Base-by-base conservation (phyloP, 2,888 invertebrate genomes). In the Villa cingulata region DNA sequence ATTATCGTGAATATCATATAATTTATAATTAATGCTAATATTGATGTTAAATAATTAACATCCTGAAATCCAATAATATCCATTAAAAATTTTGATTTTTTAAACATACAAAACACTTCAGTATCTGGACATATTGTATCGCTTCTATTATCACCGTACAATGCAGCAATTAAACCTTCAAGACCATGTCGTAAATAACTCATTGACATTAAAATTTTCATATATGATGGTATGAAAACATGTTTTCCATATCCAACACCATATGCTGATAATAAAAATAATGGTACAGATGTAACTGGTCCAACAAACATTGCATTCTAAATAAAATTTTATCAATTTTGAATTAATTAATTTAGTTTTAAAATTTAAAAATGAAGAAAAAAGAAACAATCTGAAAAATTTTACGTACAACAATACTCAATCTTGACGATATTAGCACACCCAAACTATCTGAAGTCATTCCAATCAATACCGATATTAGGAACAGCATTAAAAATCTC, bases 291-390 rank as follows among this genome's bases (percentile, higher is more conserved):
- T 49, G 85, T 62, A 1, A 87, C 85, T 16, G 95, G 92, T 0
- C 92, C 95, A 57, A 91, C 72, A 65, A 94, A 95, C 68, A 91
- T 86, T 27, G 83, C 81, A 60, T 88, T 88, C 88, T 88, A 69
- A 12, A 71, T 7, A 20, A 18, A 54, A 23, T 23, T 23, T 23
- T 23, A 6, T 23, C 7, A 6, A 6, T 23, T 23, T 23, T 23
- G 29, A 29, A 29, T 9, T 29, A 9, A 9, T 9, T 9, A 29
- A 29, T 37, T 37, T n/a, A 12, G 7, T n/a, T 37, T 37, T n/a
- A 37, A 15, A 20, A 34, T 14, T 16, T 6, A 5, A 17, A 16
- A 32, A 29, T n/a, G 15, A 27, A 36, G 43, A 39, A 41, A 23
- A 17, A 14, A 41, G n/a, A 10, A 23, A 4, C n/a, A 29, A 18